phyloP scores from a whole-genome alignment of 1,140 invertebrate species.

The Metaphire vulgaris region DNA sequence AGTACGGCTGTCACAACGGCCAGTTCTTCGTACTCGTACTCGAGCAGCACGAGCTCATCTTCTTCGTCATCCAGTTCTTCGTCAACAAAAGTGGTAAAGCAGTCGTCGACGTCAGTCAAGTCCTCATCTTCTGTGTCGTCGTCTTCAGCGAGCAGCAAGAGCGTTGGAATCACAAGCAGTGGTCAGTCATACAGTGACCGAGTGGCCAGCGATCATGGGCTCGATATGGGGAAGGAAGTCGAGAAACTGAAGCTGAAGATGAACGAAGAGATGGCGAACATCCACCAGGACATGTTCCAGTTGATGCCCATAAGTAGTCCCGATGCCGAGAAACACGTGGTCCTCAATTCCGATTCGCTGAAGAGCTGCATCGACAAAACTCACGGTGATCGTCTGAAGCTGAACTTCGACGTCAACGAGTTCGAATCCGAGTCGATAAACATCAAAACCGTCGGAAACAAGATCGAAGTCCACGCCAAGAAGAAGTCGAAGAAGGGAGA shows the following conservation, averaged over 20 bases:
- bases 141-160: background rate
- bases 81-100: background rate
- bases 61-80: background rate
- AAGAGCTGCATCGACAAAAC: constrained; percentile 16
- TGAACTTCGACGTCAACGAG: constrained; percentile 26
- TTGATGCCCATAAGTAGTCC: background rate
- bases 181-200: constrained; percentile 8
- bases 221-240: constrained; percentile 17
- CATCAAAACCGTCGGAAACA: constrained; percentile 28
- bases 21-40: background rate
- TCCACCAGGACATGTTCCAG: constrained; percentile 12
- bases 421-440: constrained; percentile 28
- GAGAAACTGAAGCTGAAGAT: constrained; percentile 18
- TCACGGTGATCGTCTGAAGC: constrained; percentile 8
- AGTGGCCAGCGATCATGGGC: constrained; percentile 8
- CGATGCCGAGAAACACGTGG: background rate
- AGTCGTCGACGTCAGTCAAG: constrained; percentile 1
- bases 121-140: constrained; percentile 1
- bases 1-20: background rate
- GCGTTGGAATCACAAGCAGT: constrained; percentile 2
- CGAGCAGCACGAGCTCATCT: background rate
- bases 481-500: constrained; percentile 22
- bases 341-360: constrained; percentile 21
- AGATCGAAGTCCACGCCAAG: constrained; percentile 29
- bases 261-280: constrained; percentile 12